Evolutionary conservation across 2,113 vertebrate genomes (phyloP), one percentile per base, ranked within the genome.

Genomic region (Cariama cristata): DNA sequence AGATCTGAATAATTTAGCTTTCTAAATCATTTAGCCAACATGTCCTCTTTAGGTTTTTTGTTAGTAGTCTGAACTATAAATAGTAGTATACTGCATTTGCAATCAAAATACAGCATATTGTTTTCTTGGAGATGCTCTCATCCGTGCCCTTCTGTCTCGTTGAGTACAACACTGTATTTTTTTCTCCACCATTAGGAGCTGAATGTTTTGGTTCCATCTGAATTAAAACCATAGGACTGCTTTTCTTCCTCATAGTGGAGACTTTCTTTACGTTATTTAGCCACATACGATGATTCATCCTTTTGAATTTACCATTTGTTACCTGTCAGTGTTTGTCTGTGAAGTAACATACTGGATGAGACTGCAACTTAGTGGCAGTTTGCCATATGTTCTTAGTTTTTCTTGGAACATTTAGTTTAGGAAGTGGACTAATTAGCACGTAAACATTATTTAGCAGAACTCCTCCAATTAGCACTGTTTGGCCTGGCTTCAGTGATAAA

Each of bases 401-500:
- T 98, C 98, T 98, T 98, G 98, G 98, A 98, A 98, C 98, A 97
- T 98, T 98, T 97, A 96, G 97, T 98, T 98, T 99, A 98, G 99
- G 99, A 99, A 99, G 98, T 98, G 96, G 98, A 96, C 98, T 99
- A 98, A 99, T 99, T 99, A 98, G 97, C 52, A 44, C 82, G 93
- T 99, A 99, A 99, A 98, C 98, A 98, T 94, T 97, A 93, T 98
- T 97, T 96, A 98, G 97, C 96, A 98, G 96, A 98, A 90, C 49
- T 97, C 87, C 93, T 97, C 97, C 98, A 98, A 98, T 99, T 98
- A 99, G 97, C 96, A 90, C 95, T 97, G 95, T 98, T 97, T 98
- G 97, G 96, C 96, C 84, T 92, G 74, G 42, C 74, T 98, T 97
- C 92, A 95, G 69, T 4, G 71, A 97, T 97, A 98, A 98, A 98